Percentiles rank a stretch among this genome's conserved stretches.
phyloP scores from a whole-genome alignment of 2,797 vertebrate species.

The Chromis chromis region DNA sequence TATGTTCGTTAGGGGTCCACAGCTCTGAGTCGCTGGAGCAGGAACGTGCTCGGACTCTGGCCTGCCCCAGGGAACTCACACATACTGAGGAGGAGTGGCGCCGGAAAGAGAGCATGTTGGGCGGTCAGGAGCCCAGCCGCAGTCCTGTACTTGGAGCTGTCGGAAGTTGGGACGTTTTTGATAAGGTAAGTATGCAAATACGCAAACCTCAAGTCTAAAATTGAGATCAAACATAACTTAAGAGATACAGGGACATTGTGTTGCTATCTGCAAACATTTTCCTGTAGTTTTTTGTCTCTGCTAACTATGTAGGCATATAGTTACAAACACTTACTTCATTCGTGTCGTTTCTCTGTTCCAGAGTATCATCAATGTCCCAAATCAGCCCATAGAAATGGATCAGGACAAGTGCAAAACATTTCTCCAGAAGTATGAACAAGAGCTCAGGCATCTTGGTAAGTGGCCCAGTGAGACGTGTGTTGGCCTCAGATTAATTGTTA shows the following conservation, averaged over 20 bases:
- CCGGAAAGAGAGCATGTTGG: slow-evolving; percentile 93
- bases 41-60: slow-evolving; percentile 89
- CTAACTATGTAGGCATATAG: background rate
- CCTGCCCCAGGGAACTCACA: slow-evolving; percentile 88
- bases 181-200: slow-evolving; percentile 87
- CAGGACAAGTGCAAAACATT: slow-evolving; percentile 89
- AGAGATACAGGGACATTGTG: background rate
- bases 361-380: slow-evolving; percentile 95
- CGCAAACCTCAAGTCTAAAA: background rate
- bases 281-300: background rate
- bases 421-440: slow-evolving; percentile 91
- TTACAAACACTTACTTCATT: background rate
- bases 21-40: slow-evolving; percentile 94
- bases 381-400: slow-evolving; percentile 84
- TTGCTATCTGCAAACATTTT: background rate
- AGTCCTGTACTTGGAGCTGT: slow-evolving; percentile 86
- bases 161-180: slow-evolving; percentile 92
- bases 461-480: slow-evolving; percentile 12
- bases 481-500: background rate
- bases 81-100: slow-evolving; percentile 94
- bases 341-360: slow-evolving; percentile 59
- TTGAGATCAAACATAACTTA: background rate
- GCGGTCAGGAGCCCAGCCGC: slow-evolving; percentile 84
- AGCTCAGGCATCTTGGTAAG: slow-evolving; percentile 96
- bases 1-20: slow-evolving; percentile 93